Base-by-base conservation (phyloP, 1,140 invertebrate genomes). In the Bombus huntii region DNA sequence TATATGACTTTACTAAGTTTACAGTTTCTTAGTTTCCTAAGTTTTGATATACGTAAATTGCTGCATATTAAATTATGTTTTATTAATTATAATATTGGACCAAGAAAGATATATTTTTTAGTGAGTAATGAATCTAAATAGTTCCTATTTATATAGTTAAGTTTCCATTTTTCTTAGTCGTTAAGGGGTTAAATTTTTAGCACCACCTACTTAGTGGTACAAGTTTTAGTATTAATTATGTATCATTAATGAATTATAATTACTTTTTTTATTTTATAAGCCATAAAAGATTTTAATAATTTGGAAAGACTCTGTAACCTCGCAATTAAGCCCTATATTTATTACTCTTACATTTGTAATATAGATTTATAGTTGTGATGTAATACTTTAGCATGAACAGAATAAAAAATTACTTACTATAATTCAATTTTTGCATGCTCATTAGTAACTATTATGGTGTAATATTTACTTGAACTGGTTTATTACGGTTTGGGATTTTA, bases 391-490 rank as follows among this genome's bases (percentile, higher is more conserved):
- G 83, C 83, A 85, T 80, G 83, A 25, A 80, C 5, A 79, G 31
- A 37, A 47, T 72, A 53, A 37, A 25, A 37, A n/a, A 70, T 10
- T 37, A 70, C 25, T 68, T 57, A 18, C 42, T 85, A 39, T 62
- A 71, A 66, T 72, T 44, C 47, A n/a, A 31, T 65, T 65, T 78
- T 83, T 87, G 85, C 85, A 89, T 81, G 89, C 47, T 71, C 10
- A 71, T 80, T 80, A 44, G 22, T 39, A 78, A 80, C 42, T 72
- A 59, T 79, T 62, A 18, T 70, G 28, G n/a, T 76, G 37, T 81
- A 75, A 47, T 81, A 70, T 68, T 62, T 85, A 87, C 88, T 92
- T 92, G 86, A 92, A 88, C 87, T 92, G 87, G 78, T 93, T 88
- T 88, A 53, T 78, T 65, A 71, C 87, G 74, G 89, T 85, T 90